Evolutionary conservation across 1,140 invertebrate genomes (phyloP), one percentile per base, ranked within the genome.

Genomic region (Papilio helenus): DNA sequence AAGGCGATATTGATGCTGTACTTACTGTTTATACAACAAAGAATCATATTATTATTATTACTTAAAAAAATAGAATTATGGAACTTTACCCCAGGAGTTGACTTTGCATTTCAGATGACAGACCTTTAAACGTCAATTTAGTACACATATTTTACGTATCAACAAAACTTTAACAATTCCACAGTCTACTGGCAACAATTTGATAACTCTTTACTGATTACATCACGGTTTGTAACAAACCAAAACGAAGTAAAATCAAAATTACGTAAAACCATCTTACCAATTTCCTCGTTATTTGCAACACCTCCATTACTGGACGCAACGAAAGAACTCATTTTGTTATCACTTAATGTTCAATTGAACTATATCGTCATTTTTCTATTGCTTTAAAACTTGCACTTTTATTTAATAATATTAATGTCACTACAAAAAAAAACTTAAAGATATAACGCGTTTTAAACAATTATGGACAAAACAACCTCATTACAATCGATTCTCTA

Each of bases 211-310:
- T 20, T 65, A 12, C 23, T n/a, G 20, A 23, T 65, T 65, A 65
- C 61, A 29, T 65, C 61, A 29, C 14, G 3, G 18, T 16, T 80
- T 26, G 14, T 80, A 18, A 65, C 4, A 14, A 58, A 29, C 2
- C 26, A 23, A 51, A 76, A 76, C 14, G 55, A 76, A 49, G 46
- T 18, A 51, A 58, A 23, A 26, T 26, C 14, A 26, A 61, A 68
- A 29, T 68, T 68, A 29, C 61, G 14, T 49, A 20, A 29, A 72
- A 68, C 42, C 4, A 39, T 80, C 90, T 91, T 88, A 92, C 90
- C 90, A 76, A 91, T 83, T 87, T 92, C 91, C 55, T 92, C 91
- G 82, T 85, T 87, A 80, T 87, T 87, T 79, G 82, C 76, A 65
- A 58, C 82, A 73, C 65, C 77, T 2, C 82, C 80, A 61, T 82